phyloP scores from a whole-genome alignment of 2,888 invertebrate genomes.

The Herminia tarsipennalis region DNA sequence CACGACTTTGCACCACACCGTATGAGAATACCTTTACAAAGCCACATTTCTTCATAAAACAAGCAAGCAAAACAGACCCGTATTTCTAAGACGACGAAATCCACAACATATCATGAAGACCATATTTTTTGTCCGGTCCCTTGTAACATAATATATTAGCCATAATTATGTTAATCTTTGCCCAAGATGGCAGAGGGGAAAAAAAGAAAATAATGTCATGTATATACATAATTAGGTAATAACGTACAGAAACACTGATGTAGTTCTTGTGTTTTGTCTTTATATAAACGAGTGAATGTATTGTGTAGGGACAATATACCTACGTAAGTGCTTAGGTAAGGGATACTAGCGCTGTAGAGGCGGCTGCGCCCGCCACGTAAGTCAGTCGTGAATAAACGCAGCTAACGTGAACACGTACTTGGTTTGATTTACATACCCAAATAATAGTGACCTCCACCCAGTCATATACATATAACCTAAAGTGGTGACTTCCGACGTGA shows the following conservation, averaged over 20 bases:
- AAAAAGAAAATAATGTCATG: constrained; percentile 1
- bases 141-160: constrained; percentile 1
- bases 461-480: too few relatives aligned
- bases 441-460: too few relatives aligned
- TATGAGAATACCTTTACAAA: too few relatives aligned
- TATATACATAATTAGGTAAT: constrained; percentile 18
- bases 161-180: constrained; percentile 10
- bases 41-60: neutral
- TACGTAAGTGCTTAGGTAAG: too few relatives aligned
- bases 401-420: too few relatives aligned
- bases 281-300: neutral
- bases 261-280: constrained; percentile 1
- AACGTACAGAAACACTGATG: constrained; percentile 4
- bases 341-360: too few relatives aligned
- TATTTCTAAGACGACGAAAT: neutral
- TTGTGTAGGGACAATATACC: too few relatives aligned
- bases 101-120: neutral
- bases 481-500: too few relatives aligned
- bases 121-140: constrained; percentile 1
- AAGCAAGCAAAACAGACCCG: neutral
- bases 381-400: too few relatives aligned
- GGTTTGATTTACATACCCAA: too few relatives aligned
- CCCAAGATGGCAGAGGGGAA: constrained; percentile 1
- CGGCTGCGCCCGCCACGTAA: too few relatives aligned
- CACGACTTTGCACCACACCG: too few relatives aligned